These are phyloP conservation scores for Harlomillsia oculata DNA, from an alignment of 1,140 invertebrate genomes.

Conservation along the genomic window DNA sequence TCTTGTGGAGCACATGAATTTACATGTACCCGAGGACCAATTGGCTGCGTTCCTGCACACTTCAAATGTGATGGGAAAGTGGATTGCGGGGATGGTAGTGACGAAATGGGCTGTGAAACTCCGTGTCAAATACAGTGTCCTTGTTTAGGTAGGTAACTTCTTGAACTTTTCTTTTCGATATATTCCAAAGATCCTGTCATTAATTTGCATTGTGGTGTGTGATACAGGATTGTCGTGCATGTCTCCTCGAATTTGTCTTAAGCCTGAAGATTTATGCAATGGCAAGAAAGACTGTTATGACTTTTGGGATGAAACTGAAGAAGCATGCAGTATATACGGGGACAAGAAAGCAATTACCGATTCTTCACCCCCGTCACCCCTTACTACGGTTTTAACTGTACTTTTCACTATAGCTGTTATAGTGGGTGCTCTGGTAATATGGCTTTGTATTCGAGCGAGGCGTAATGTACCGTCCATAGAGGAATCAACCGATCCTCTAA, in stretches of 20 bases:
- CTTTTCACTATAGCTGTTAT: constrained; percentile 4
- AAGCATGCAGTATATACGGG: too few species aligned
- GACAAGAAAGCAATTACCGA: neutral
- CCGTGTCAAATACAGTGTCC: constrained; percentile 16
- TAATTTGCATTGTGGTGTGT: too few species aligned
- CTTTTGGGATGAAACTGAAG: constrained; percentile 18
- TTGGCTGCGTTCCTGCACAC: constrained; percentile 41
- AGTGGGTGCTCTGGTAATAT: neutral
- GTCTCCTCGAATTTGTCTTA: too few species aligned
- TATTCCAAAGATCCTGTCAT: too few species aligned
- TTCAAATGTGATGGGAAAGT: constrained; percentile 45
- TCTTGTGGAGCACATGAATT: constrained; percentile 44
- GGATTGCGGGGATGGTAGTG: constrained; percentile 42
- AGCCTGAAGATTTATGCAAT: constrained; percentile 8
- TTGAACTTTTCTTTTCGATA: too few species aligned
- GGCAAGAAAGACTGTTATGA: constrained; percentile 11
- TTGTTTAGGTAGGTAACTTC: constrained; percentile 1
- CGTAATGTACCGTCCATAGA: constrained; percentile 8
- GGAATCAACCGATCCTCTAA: constrained; percentile 26
- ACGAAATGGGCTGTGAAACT: constrained; percentile 34
- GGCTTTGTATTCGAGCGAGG: constrained; percentile 9
- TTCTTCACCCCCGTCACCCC: neutral
- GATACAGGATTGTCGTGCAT: too few species aligned
- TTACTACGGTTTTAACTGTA: constrained; percentile 11
- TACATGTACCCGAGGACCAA: constrained; percentile 38